Base-by-base conservation (phyloP, 2,113 vertebrate species). In the Benitochromis conjunctus region DNA sequence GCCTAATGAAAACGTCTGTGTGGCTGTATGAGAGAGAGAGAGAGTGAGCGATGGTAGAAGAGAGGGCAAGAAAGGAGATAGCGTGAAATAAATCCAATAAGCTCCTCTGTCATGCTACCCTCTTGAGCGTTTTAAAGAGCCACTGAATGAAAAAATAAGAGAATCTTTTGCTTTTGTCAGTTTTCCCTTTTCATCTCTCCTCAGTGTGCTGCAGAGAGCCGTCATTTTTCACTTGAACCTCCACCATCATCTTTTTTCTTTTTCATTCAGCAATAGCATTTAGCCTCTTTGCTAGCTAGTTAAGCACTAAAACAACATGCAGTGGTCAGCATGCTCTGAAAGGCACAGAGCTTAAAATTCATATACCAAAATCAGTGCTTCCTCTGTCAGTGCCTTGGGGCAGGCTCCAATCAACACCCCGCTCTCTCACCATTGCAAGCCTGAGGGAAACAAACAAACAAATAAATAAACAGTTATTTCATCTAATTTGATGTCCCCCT, bases 31-130 rank as follows among this genome's bases (percentile, higher is more conserved):
- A 77, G 83, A 79, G 78, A 34, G 84, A 56, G 74, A 60, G 51
- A n/a, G 66, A 46, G 66, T 16, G 66, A 64, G 41, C 83, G 58
- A 66, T 48, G 46, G 71, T 26, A 56, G 46, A 46, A 57, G 46
- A 84, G 77, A 31, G 64, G 31, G 86, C 9, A n/a, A 91, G 91
- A 90, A 58, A 80, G 86, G 69, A 79, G 87, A 91, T 81, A 88
- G 88, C 86, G 86, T 80, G 89, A 87, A 91, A 91, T 93, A 95
- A 95, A 95, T 93, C 94, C 94, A 94, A 92, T 95, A 92, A 95
- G 90, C 93, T 88, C 77, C 84, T 92, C 91, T 78, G 93, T 95
- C 93, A 95, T 94, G 93, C 89, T 94, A 81, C 86, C 79, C 88
- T 92, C 90, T 93, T 88, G 87, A 94, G 86, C 80, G 19, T 91